Evolutionary conservation across 1,140 invertebrate genomes (phyloP).

Genomic region (Plectus sambesii): DNA sequence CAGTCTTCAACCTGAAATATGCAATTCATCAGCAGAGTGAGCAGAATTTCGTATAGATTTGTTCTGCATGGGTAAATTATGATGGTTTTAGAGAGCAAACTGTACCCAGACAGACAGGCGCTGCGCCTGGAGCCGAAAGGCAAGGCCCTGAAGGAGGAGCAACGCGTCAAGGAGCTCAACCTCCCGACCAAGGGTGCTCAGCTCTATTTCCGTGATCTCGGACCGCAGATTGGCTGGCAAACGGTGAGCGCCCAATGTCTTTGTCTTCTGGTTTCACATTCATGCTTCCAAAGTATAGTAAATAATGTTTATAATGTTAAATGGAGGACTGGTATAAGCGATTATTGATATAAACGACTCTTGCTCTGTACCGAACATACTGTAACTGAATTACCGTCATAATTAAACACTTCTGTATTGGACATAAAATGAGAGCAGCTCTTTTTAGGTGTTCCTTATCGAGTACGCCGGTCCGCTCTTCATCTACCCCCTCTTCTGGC

Average conservation of each 20-base stretch:
- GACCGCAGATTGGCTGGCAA: constrained; percentile 95
- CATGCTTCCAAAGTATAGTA: no score
- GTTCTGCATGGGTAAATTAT: constrained; percentile 15
- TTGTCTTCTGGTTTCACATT: no score
- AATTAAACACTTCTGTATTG: no score
- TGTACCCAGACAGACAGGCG: constrained; percentile 68
- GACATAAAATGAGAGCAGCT: no score
- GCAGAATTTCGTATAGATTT: constrained; percentile 3
- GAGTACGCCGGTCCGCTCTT: constrained; percentile 92
- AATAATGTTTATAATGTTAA: neutral
- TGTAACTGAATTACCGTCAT: no score
- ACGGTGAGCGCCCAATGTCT: constrained; percentile 60
- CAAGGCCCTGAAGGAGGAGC: constrained; percentile 16
- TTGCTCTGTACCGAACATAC: no score
- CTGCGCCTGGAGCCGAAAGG: constrained; percentile 63
- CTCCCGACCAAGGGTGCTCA: constrained; percentile 27
- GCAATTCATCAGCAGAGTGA: constrained; percentile 23
- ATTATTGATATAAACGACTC: no score
- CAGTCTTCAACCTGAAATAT: constrained; percentile 25
- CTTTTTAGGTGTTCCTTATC: constrained; percentile 62
- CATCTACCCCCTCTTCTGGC: constrained; percentile 79
- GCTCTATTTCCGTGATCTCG: constrained; percentile 63
- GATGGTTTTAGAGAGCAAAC: constrained; percentile 52
- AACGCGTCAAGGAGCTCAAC: no score
- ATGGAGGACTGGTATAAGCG: no score